phyloP scores from a whole-genome alignment of 2,888 invertebrate genomes.

The Nudaria mundana region DNA sequence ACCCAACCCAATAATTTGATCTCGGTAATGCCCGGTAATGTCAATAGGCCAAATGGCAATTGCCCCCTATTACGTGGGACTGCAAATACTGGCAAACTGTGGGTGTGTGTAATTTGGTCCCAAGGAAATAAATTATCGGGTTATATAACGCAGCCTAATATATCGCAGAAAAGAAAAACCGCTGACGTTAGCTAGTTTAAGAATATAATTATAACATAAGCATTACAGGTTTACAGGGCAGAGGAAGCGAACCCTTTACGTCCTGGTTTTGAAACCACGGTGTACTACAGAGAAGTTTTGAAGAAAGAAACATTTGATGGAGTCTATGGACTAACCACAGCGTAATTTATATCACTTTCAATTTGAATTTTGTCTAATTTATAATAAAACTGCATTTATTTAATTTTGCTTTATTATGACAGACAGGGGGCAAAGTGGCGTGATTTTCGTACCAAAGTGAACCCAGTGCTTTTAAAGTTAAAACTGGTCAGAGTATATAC shows the following conservation, averaged over 20 bases:
- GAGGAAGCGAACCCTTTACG: constrained; percentile 8
- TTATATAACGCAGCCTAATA: too few species aligned
- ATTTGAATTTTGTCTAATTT: constrained; percentile 21
- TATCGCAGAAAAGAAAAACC: too few species aligned
- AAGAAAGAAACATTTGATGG: constrained; percentile 8
- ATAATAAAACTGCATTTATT: background rate
- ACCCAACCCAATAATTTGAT: too few species aligned
- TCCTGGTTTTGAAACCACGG: constrained; percentile 6
- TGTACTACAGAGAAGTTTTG: constrained; percentile 8
- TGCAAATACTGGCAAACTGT: too few species aligned
- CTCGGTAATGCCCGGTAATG: too few species aligned
- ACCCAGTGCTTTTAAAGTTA: constrained; percentile 84
- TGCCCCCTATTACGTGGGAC: too few species aligned
- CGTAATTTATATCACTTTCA: constrained; percentile 47
- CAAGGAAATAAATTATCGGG: too few species aligned
- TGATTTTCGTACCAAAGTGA: constrained; percentile 83
- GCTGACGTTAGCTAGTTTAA: too few species aligned
- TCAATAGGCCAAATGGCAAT: too few species aligned
- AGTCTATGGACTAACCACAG: constrained; percentile 8
- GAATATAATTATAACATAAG: background rate
- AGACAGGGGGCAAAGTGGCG: constrained; percentile 85
- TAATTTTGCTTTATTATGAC: background rate
- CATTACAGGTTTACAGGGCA: constrained; percentile 6
- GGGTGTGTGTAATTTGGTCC: too few species aligned
- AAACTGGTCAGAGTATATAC: constrained; percentile 78